phyloP scores from a whole-genome alignment of 1,140 invertebrate species.

The Hylaeus volcanicus region DNA sequence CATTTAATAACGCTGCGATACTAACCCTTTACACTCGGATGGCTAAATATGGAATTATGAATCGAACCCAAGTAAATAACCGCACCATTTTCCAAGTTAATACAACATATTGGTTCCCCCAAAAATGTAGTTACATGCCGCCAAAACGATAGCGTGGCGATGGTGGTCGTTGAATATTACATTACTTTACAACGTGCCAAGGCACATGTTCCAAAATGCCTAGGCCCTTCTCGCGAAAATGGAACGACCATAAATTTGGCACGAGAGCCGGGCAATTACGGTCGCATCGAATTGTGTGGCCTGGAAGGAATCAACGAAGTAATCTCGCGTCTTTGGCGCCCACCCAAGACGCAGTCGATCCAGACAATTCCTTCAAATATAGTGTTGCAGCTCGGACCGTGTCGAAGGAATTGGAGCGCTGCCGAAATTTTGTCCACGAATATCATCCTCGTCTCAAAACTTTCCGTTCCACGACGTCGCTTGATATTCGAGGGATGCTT shows the following conservation, averaged over 20 bases:
- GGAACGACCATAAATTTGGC: slow-evolving; percentile 27
- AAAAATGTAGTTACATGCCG: too few species aligned
- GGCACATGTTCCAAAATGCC: slow-evolving; percentile 9
- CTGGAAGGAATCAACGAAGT: slow-evolving; percentile 37
- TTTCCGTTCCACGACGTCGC: too few species aligned
- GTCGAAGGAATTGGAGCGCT: slow-evolving; percentile 7
- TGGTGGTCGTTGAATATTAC: slow-evolving; percentile 7
- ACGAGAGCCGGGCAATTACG: slow-evolving; percentile 35
- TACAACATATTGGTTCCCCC: too few species aligned
- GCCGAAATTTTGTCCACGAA: not conserved
- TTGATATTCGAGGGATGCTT: too few species aligned
- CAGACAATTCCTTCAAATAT: slow-evolving; percentile 27
- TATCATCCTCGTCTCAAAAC: too few species aligned
- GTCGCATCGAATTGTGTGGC: slow-evolving; percentile 26
- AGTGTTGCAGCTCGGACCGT: slow-evolving; percentile 6
- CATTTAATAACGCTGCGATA: too few species aligned
- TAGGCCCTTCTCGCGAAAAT: not conserved
- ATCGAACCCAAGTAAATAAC: too few species aligned
- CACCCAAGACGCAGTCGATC: slow-evolving; percentile 21
- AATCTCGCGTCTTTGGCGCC: slow-evolving; percentile 37
- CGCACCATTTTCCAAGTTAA: too few species aligned
- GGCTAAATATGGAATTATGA: too few species aligned
- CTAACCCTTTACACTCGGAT: too few species aligned
- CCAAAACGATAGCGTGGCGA: not conserved
- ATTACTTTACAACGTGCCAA: slow-evolving; percentile 14